phyloP scores from a whole-genome alignment of 2,888 invertebrate species.

The Drosophila imparisetae region DNA sequence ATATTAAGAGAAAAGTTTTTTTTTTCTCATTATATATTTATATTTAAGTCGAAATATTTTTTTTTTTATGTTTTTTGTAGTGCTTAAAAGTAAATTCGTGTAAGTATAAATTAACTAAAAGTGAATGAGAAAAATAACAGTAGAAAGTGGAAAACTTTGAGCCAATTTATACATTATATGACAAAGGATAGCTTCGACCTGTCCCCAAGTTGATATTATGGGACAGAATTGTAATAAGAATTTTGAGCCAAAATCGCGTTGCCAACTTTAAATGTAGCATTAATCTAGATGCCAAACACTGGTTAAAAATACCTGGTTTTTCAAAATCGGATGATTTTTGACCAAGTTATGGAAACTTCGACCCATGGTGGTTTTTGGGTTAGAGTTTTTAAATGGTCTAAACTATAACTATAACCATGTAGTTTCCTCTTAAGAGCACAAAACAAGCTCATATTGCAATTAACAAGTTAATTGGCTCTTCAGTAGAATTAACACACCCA shows the following conservation, averaged over 20 bases:
- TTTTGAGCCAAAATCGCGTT: too few relatives aligned
- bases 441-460: conserved; percentile 4
- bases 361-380: not conserved
- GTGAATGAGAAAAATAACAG: not conserved
- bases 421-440: not conserved
- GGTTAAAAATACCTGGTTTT: not conserved
- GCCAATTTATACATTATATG: too few relatives aligned
- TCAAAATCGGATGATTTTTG: not conserved
- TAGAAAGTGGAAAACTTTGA: not conserved
- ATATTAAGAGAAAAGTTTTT: not conserved
- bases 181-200: too few relatives aligned
- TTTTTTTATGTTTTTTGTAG: too few relatives aligned
- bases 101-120: not conserved
- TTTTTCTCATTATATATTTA: not conserved
- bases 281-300: not conserved
- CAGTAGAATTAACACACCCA: conserved; percentile 15
- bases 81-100: conserved; percentile 1
- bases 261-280: not conserved
- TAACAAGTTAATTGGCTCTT: conserved; percentile 16
- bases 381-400: not conserved
- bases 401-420: not conserved
- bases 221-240: too few relatives aligned
- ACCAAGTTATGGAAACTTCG: not conserved
- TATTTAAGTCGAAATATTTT: not conserved
- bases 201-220: too few relatives aligned